Percentiles rank a stretch among this genome's conserved stretches.
phyloP scores from a whole-genome alignment of 2,113 vertebrate species.

The Anhinga anhinga region DNA sequence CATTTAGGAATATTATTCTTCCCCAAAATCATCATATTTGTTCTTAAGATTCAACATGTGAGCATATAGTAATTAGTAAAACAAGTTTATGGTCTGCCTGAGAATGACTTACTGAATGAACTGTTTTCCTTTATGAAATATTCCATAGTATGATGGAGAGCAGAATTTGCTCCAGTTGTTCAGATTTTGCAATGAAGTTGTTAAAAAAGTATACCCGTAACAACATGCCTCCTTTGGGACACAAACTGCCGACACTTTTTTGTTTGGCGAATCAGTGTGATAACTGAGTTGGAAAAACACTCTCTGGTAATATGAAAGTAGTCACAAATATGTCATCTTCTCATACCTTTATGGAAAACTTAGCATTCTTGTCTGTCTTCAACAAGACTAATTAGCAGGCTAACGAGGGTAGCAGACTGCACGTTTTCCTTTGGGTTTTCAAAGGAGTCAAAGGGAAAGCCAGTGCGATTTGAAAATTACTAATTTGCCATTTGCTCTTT shows the following conservation, averaged over 20 bases:
- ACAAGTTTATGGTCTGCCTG: not conserved
- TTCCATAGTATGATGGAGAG: not conserved
- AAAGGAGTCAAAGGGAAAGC: not conserved
- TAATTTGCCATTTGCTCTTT: not conserved
- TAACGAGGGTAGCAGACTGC: not conserved
- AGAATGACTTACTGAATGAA: not conserved
- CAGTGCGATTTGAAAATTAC: not conserved
- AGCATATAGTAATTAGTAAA: not conserved
- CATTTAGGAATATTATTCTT: not conserved
- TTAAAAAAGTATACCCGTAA: not conserved
- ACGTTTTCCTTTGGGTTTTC: not conserved
- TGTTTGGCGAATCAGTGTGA: not conserved
- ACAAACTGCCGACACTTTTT: not conserved
- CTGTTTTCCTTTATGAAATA: not conserved
- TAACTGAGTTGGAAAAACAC: not conserved
- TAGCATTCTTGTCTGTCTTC: slow-evolving; percentile 57
- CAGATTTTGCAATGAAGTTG: not conserved
- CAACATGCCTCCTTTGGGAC: not conserved
- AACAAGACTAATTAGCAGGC: slow-evolving; percentile 13
- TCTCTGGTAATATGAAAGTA: not conserved
- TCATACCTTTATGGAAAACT: slow-evolving; percentile 13
- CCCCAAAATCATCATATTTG: not conserved
- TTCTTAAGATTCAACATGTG: not conserved
- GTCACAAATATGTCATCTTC: slow-evolving; percentile 10
- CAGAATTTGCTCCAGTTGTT: not conserved